Conservation (phyloP, 2,888 invertebrate species). For the Tinea trinotella region DNA sequence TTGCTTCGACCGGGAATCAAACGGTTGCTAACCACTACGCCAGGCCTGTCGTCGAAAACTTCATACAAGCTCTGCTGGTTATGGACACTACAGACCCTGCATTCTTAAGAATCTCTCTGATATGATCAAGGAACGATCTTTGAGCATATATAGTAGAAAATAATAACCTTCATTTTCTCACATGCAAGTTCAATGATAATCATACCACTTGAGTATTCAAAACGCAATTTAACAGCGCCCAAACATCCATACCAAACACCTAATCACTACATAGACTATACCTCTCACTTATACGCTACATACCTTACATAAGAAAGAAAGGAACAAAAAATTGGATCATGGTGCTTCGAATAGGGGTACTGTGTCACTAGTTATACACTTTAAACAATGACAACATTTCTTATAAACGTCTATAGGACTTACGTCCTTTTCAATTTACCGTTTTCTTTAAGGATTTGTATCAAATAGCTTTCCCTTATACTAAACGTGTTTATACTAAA, state of each 20-base stretch:
- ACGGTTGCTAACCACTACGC: no score
- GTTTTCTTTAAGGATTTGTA: conserved; percentile 49
- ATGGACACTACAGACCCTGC: no score
- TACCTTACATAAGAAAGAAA: conserved; percentile 27
- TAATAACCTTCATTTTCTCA: conserved; percentile 36
- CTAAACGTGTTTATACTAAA: conserved; percentile 36
- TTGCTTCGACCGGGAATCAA: no score
- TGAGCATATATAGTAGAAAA: no score
- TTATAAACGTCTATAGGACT: conserved; percentile 30
- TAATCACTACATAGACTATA: conserved; percentile 31
- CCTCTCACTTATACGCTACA: conserved; percentile 36
- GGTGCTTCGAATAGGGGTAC: conserved; percentile 54
- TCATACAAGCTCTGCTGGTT: no score
- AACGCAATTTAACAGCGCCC: conserved; percentile 37
- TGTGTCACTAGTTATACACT: conserved; percentile 56
- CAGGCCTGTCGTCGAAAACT: no score
- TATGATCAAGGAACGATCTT: no score
- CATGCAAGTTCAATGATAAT: conserved; percentile 59
- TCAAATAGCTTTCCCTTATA: conserved; percentile 71
- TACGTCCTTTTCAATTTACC: conserved; percentile 44
- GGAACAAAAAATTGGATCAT: conserved; percentile 49
- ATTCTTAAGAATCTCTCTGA: no score
- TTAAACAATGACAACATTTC: conserved; percentile 29
- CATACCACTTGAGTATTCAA: conserved; percentile 53
- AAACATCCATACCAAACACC: conserved; percentile 59